Evolutionary conservation across 2,888 invertebrate genomes (phyloP), one percentile per base, ranked within the genome.

Genomic region (Lysandra coridon): DNA sequence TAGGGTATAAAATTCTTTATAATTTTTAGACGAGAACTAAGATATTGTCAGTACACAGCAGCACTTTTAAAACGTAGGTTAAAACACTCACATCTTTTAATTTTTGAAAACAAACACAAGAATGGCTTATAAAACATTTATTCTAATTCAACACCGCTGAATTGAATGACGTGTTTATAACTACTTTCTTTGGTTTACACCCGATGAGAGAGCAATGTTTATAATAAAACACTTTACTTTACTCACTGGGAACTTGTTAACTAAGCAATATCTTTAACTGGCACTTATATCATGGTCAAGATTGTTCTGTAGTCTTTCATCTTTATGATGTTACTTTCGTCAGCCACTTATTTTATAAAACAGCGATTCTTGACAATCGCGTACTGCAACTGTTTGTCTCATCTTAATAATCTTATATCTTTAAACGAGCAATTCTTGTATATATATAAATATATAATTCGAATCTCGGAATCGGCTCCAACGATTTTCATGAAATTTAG

Each of bases 181-280:
- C 30, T 30, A 69, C 69, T 5, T 37, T 69, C 69, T 69, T 69
- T 69, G 69, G 69, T 69, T 69, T 69, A 69, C 33, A 69, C 69
- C 69, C 33, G 69, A 69, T 69, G 69, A 69, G 69, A 69, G 69
- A 69, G 37, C 69, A 69, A 69, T 69, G 33, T 37, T 69, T 10
- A 33, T 33, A 33, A 44, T 49, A 49, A 62, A n/a, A 62, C 5
- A n/a, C 62, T 23, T 23, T 62, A 10, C 14, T 62, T 23, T 7
- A 62, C 60, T 62, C 60, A 62, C 17, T 62, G 60, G 60, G 5
- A 62, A 62, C n/a, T 23, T n/a, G 10, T 14, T 33, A 33, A 14
- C 69, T 69, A 33, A 30, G 33, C 33, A 69, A 4, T 69, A 17
- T 33, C 12, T n/a, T 62, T 12, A 14, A 30, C 64, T 69, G 69